Base-by-base conservation (phyloP, 2,113 vertebrate genomes). In the Corapipo altera region DNA sequence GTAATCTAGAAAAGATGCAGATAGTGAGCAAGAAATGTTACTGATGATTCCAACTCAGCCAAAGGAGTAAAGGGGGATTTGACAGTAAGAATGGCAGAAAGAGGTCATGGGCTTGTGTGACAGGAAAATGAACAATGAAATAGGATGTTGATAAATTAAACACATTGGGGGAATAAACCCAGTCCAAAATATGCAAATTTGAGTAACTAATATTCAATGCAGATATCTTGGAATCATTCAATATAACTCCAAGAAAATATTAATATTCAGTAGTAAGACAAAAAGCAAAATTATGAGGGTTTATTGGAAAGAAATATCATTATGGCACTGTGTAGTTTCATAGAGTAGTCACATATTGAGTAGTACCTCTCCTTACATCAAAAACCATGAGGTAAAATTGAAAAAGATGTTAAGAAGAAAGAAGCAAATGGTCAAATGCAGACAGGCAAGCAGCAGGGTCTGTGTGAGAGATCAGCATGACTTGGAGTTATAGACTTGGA, bases 151-250 rank as follows among this genome's bases (percentile, higher is more conserved):
- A 71, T 54, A 77, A 73, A n/a, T 65, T 5, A 35, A 41, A 81
- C 83, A 4, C 6, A 5, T 11, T n/a, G n/a, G n/a, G n/a, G n/a
- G n/a, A n/a, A n/a, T n/a, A 0, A 33, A 7, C 0, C 8, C 3
- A 55, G 2, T 23, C 17, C 3, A 4, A 74, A 74, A 21, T 24
- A 28, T 64, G 32, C 15, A 51, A 71, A 35, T 14, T 9, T 44
- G 32, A 65, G 15, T 19, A 55, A 35, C 61, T 51, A 61, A 17
- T 26, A 61, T 19, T 39, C 33, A 87, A 49, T 72, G 3, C 10
- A 73, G 20, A 8, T 48, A 65, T 35, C 17, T 57, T 48, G 33
- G n/a, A 64, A 32, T 43, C 23, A 11, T 24, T 79, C 83, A 54
- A 59, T 39, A 35, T 41, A 77, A 41, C 7, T 22, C 58, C 51